phyloP scores from a whole-genome alignment of 2,797 vertebrate species.

The Gallinago stenura region DNA sequence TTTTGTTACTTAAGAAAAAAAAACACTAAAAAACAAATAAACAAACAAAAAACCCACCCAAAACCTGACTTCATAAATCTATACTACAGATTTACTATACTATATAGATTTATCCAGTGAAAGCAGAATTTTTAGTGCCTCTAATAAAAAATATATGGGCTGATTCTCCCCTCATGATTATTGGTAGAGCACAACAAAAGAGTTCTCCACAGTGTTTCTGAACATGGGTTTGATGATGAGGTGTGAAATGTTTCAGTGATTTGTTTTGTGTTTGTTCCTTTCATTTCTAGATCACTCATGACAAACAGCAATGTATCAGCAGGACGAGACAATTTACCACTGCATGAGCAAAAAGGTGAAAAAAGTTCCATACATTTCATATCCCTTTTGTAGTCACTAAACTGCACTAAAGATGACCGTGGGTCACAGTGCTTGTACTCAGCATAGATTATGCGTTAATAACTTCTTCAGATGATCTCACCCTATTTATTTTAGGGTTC shows the following conservation, averaged over 20 bases:
- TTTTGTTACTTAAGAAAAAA: not conserved
- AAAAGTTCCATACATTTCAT: slow-evolving; percentile 66
- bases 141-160: slow-evolving; percentile 37
- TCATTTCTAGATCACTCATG: slow-evolving; percentile 70
- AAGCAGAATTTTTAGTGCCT: slow-evolving; percentile 39
- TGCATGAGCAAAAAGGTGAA: slow-evolving; percentile 42
- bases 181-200: slow-evolving; percentile 50
- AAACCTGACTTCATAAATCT: not conserved
- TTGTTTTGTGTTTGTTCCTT: slow-evolving; percentile 68
- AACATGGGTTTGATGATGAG: slow-evolving; percentile 59
- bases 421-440: slow-evolving; percentile 34
- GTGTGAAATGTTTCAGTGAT: slow-evolving; percentile 72
- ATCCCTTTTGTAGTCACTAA: slow-evolving; percentile 54
- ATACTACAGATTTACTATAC: not conserved
- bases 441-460: slow-evolving; percentile 7
- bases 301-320: slow-evolving; percentile 68
- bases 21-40: too few relatives aligned
- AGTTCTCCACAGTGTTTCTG: slow-evolving; percentile 10
- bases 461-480: slow-evolving; percentile 36
- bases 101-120: not conserved
- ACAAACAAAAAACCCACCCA: not conserved
- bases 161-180: slow-evolving; percentile 21
- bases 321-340: slow-evolving; percentile 54
- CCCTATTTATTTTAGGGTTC: slow-evolving; percentile 13
- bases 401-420: not conserved